Base-by-base conservation (phyloP, 2,113 vertebrate genomes). In the Chloropsis hardwickii region DNA sequence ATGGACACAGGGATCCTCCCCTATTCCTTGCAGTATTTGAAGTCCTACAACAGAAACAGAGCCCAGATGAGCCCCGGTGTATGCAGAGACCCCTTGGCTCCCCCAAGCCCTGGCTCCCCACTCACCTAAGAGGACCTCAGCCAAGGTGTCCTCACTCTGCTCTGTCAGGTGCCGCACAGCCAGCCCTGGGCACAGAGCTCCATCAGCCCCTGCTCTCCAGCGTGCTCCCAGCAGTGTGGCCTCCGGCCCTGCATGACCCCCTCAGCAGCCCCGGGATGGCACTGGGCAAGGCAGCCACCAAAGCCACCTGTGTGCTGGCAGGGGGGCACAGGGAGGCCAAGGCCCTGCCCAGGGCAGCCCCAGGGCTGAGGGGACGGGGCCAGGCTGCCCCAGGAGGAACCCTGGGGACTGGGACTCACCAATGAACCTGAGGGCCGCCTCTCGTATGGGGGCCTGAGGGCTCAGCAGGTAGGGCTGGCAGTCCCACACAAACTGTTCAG, bases 1-100 rank as follows among this genome's bases (percentile, higher is more conserved):
- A 16, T 3, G 1, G 40, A 73, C 33, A 53, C 31, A 5, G 10
- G 40, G 10, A 12, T 73, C 40, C 40, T 4, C 12, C 2, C 54
- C 50, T 14, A 9, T 5, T 25, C 29, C 4, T 25, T 19, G 6
- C 9, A 71, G 2, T 14, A 1, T 8, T 2, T 24, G 15, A 11
- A 71, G 21, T 4, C 25, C 69, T 71, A 10, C 11, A 12, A 24
- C 11, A 54, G 3, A 40, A n/a, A n/a, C 3, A 24, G 15, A 40
- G 15, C 15, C 29, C 6, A 24, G 9, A 8, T 54, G 29, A 54
- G 21, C 28, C 22, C 48, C 45, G 0, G 6, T 48, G n/a, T 48
- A n/a, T 28, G 45, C n/a, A 48, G 24, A 21, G 5, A 37, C 18
- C 6, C 33, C n/a, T 28, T 2, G 4, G n/a, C 16, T 71, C 20